A percentile compares a stretch with the other conserved stretches of the same genome.
Evolutionary conservation across 1,140 invertebrate genomes (phyloP).

Genomic region (Trypoxylus dichotomus): DNA sequence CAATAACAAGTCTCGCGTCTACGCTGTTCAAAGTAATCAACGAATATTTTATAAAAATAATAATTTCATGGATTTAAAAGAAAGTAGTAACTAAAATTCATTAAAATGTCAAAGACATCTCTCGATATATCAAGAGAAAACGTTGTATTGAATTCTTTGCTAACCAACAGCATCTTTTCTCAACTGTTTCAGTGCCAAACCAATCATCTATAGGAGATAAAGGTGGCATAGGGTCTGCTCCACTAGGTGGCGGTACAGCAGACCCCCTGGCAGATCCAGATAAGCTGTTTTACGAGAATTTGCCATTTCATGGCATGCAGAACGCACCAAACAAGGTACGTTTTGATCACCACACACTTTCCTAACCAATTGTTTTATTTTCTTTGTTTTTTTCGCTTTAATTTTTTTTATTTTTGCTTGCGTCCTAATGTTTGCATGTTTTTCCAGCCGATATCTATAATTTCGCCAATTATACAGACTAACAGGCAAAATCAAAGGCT

Average conservation of each 20-base stretch:
- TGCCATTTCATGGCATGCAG: constrained; percentile 90
- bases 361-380: background rate
- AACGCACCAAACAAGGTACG: constrained; percentile 87
- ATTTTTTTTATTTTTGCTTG: constrained; percentile 34
- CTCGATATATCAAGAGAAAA: too few relatives aligned
- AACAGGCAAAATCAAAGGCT: constrained; percentile 34
- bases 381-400: too few relatives aligned
- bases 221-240: constrained; percentile 50
- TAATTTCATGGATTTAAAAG: too few relatives aligned
- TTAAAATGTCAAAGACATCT: too few relatives aligned
- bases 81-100: too few relatives aligned
- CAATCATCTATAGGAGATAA: constrained; percentile 58
- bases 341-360: background rate
- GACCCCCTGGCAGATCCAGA: constrained; percentile 58
- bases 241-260: constrained; percentile 49
- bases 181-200: constrained; percentile 56
- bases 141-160: too few relatives aligned
- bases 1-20: too few relatives aligned
- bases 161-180: background rate
- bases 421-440: constrained; percentile 45
- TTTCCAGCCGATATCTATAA: constrained; percentile 53
- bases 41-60: too few relatives aligned
- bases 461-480: constrained; percentile 49
- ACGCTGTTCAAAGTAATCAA: too few relatives aligned
- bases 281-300: constrained; percentile 86